Evolutionary conservation across 64 coral and sea anemone species (phyloP), one percentile per base, ranked within the genome.

Genomic region (Dendronephthya gigantea): DNA sequence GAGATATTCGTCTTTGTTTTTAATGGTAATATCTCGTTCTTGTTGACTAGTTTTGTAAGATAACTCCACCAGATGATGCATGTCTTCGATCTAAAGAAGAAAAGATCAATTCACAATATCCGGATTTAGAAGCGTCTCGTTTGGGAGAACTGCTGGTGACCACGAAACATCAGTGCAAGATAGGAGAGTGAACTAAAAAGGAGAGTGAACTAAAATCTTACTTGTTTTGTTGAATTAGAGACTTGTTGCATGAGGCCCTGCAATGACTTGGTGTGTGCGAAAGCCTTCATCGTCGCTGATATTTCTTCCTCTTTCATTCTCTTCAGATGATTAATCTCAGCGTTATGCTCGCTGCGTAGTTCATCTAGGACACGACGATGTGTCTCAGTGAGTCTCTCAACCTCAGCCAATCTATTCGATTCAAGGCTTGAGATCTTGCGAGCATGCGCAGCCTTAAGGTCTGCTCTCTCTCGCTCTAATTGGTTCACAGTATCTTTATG

Each of bases 211-310:
- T 4, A 31, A 5, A 76, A 10, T 30, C 48, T 91, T 33, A 98
- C 94, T 38, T 98, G 89, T 19, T 89, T 90, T 35, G 94, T 98
- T 4, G 94, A 98, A 84, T 90, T 98, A 28, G 93, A 86, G 23
- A 98, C 94, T 84, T 93, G 92, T 40, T 93, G 70, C 92, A 98
- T 98, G 23, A 98, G 87, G 32, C 89, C 89, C 84, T 98, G 92
- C 14, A 98, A 92, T 8, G 94, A 98, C 87, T 90, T 98, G 68
- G 92, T 98, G 85, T 98, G 92, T 5, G 91, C 72, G 79, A 91
- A 92, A 37, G 94, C 91, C 28, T 87, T 98, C 58, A 89, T 79
- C 34, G 90, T 90, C 30, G 94, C 92, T 23, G 91, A 88, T 32
- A 93, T 88, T 58, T 93, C 89, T 55, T 90, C 65, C 14, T 90